These are phyloP conservation scores for Lordiphosa mommai DNA, from an alignment of 1,140 invertebrate species.

Conservation along the genomic window DNA sequence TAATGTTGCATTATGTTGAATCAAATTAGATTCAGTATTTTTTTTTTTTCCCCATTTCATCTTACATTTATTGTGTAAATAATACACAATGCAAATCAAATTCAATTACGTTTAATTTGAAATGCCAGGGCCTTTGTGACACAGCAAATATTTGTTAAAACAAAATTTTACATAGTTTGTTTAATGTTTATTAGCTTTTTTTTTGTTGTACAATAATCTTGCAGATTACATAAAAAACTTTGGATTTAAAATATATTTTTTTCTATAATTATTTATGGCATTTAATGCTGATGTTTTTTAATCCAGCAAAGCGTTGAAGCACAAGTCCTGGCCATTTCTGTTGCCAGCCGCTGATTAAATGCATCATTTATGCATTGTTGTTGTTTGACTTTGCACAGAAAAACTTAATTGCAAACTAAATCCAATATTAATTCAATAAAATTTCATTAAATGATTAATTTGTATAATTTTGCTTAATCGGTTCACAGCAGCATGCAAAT, in stretches of 20 bases:
- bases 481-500: slow-evolving; percentile 34
- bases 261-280: slow-evolving; percentile 49
- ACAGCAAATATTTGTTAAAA: too few species aligned
- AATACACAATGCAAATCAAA: slow-evolving; percentile 19
- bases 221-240: background rate
- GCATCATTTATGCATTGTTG: slow-evolving; percentile 51
- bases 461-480: slow-evolving; percentile 54
- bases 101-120: slow-evolving; percentile 29
- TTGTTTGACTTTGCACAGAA: slow-evolving; percentile 51
- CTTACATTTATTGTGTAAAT: slow-evolving; percentile 29
- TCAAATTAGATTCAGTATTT: slow-evolving; percentile 23
- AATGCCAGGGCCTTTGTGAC: slow-evolving; percentile 1
- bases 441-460: slow-evolving; percentile 62
- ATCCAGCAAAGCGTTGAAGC: slow-evolving; percentile 54
- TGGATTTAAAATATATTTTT: slow-evolving; percentile 5
- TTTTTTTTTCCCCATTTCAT: background rate
- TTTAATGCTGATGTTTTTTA: slow-evolving; percentile 51
- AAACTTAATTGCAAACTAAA: slow-evolving; percentile 32
- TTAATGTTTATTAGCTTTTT: too few species aligned
- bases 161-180: too few species aligned
- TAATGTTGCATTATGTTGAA: slow-evolving; percentile 2
- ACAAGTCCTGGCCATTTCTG: slow-evolving; percentile 15
- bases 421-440: slow-evolving; percentile 69
- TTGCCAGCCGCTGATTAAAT: slow-evolving; percentile 47
- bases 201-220: too few species aligned